phyloP scores from a whole-genome alignment of 1,140 invertebrate species.

The Tetramorium simillimum region DNA sequence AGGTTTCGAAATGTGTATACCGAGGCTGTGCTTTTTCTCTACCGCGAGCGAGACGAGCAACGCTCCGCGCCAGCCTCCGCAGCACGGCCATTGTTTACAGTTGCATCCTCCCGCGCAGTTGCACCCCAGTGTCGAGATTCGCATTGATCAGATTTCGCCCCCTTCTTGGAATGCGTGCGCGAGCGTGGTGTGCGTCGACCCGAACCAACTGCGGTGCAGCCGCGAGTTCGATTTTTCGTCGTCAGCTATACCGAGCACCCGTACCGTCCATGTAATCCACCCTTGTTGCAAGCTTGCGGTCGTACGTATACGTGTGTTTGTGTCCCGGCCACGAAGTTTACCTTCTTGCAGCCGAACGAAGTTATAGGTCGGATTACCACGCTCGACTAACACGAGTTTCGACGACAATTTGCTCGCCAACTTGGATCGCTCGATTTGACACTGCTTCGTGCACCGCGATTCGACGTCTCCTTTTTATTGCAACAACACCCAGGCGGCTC shows the following conservation, averaged over 20 bases:
- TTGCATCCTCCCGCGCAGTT: slow-evolving; percentile 18
- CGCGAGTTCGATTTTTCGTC: slow-evolving; percentile 49
- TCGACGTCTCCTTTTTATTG: not conserved
- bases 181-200: slow-evolving; percentile 44
- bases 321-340: slow-evolving; percentile 63
- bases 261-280: slow-evolving; percentile 38
- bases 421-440: slow-evolving; percentile 52
- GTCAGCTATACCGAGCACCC: not conserved
- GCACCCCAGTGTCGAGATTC: slow-evolving; percentile 40
- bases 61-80: not conserved
- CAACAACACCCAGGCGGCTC: not conserved
- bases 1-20: not conserved
- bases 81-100: slow-evolving; percentile 5
- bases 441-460: slow-evolving; percentile 20
- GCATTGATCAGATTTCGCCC: slow-evolving; percentile 56
- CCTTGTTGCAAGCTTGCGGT: slow-evolving; percentile 13
- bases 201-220: slow-evolving; percentile 22
- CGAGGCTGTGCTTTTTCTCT: not conserved
- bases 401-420: slow-evolving; percentile 52
- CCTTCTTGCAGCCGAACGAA: slow-evolving; percentile 59
- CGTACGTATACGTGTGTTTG: slow-evolving; percentile 13
- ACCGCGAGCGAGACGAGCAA: not conserved
- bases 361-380: slow-evolving; percentile 64
- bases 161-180: slow-evolving; percentile 15
- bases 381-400: slow-evolving; percentile 57